These are phyloP conservation scores for Anarsia innoxiella DNA, from an alignment of 2,888 invertebrate species.

Conservation along the genomic window DNA sequence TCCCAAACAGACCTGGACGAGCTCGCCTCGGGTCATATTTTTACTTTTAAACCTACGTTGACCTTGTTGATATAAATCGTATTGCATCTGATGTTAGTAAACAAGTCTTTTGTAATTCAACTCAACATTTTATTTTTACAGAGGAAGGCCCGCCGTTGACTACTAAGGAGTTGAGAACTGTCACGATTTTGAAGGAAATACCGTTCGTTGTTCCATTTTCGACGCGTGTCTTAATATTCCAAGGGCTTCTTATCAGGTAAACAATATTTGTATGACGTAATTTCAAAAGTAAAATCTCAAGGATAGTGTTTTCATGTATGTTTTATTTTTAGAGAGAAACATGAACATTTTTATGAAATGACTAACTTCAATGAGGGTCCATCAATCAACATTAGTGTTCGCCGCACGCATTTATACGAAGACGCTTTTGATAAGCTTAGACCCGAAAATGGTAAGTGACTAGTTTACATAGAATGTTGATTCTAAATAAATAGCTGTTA, in stretches of 20 bases:
- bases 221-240: conserved; percentile 89
- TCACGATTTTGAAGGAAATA: conserved; percentile 92
- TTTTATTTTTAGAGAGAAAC: conserved; percentile 77
- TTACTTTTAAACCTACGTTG: too few relatives aligned
- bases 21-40: too few relatives aligned
- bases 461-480: too few relatives aligned
- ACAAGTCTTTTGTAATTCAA: too few relatives aligned
- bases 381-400: conserved; percentile 83
- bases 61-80: too few relatives aligned
- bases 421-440: conserved; percentile 97
- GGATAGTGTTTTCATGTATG: too few relatives aligned
- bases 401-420: conserved; percentile 96
- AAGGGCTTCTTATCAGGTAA: conserved; percentile 77
- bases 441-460: conserved; percentile 84
- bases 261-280: conserved; percentile 8
- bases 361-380: conserved; percentile 85
- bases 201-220: conserved; percentile 96
- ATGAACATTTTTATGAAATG: conserved; percentile 83
- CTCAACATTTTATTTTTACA: too few relatives aligned
- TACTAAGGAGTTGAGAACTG: conserved; percentile 89
- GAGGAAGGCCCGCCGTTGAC: conserved; percentile 90
- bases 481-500: too few relatives aligned
- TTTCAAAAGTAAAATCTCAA: too few relatives aligned
- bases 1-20: too few relatives aligned
- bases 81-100: too few relatives aligned